These are phyloP conservation scores for Hypolimnas misippus DNA, from an alignment of 2,888 invertebrate species.

Conservation along the genomic window DNA sequence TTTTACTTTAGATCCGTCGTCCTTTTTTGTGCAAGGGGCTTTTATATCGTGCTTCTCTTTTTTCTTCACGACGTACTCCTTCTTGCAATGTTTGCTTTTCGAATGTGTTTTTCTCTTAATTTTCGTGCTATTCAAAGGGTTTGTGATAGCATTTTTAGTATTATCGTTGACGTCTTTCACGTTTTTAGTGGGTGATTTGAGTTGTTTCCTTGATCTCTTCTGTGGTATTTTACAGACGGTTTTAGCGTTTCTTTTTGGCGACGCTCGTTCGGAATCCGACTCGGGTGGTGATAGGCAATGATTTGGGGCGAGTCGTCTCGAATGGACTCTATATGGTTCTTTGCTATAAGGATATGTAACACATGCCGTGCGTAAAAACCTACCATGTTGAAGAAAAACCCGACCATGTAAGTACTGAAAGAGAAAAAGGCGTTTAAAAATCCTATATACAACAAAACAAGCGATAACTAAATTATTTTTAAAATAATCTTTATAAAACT, in stretches of 20 bases:
- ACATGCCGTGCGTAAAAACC: slow-evolving; percentile 87
- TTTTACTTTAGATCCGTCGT: slow-evolving; percentile 46
- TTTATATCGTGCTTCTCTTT: slow-evolving; percentile 58
- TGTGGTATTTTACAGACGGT: slow-evolving; percentile 59
- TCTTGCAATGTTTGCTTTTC: slow-evolving; percentile 53
- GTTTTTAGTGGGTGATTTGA: slow-evolving; percentile 73
- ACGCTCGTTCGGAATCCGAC: slow-evolving; percentile 67
- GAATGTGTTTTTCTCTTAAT: slow-evolving; percentile 45
- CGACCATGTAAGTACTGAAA: slow-evolving; percentile 90
- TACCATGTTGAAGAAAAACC: slow-evolving; percentile 89
- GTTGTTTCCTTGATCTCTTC: slow-evolving; percentile 67
- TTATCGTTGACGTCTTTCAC: slow-evolving; percentile 74
- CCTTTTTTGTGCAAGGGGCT: slow-evolving; percentile 46
- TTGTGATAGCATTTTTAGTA: slow-evolving; percentile 60
- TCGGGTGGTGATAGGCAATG: slow-evolving; percentile 64
- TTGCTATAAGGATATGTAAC: slow-evolving; percentile 81
- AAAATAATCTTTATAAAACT: too few species aligned
- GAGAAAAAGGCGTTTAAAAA: too few species aligned
- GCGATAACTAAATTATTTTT: too few species aligned
- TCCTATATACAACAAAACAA: too few species aligned
- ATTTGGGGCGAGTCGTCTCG: slow-evolving; percentile 65
- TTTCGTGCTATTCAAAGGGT: slow-evolving; percentile 59
- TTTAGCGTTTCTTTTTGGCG: slow-evolving; percentile 63
- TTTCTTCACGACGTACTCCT: slow-evolving; percentile 52
- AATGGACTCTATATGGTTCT: slow-evolving; percentile 74